Conservation (phyloP, 1,140 invertebrate species). For the Ceratina calcarata region DNA sequence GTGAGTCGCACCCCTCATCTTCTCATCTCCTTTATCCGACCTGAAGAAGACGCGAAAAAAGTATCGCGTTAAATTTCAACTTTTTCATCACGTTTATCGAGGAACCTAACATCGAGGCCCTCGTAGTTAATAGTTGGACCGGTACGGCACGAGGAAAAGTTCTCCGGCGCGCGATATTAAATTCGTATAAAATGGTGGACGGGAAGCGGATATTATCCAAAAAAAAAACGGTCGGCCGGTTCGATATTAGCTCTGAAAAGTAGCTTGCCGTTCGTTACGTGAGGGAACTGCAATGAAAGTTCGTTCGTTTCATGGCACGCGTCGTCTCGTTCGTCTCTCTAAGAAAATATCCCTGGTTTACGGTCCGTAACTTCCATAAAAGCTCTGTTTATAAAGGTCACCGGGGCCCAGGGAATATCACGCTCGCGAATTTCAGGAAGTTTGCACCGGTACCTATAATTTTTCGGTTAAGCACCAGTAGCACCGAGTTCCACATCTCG, state of each 20-base stretch:
- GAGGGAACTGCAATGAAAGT: not conserved
- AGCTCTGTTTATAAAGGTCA: slow-evolving; percentile 17
- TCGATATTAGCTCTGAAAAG: not conserved
- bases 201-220: not conserved
- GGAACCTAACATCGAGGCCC: too few relatives aligned
- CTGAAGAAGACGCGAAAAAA: not conserved
- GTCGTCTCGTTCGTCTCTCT: slow-evolving; percentile 12
- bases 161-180: not conserved
- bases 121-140: too few relatives aligned
- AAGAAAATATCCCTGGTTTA: slow-evolving; percentile 25
- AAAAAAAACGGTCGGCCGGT: not conserved
- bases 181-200: not conserved
- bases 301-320: not conserved
- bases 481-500: not conserved
- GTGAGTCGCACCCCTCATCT: slow-evolving; percentile 36
- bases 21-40: not conserved
- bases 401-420: too few relatives aligned
- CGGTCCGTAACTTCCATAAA: slow-evolving; percentile 2
- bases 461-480: not conserved
- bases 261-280: not conserved
- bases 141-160: not conserved
- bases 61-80: not conserved
- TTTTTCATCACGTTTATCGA: not conserved
- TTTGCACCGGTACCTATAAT: not conserved
- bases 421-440: slow-evolving; percentile 4